A percentile compares a stretch with the other conserved stretches of the same genome.
These are phyloP conservation scores for Podarcis raffonei DNA, from an alignment of 2,113 vertebrate genomes.

Conservation along the genomic window DNA sequence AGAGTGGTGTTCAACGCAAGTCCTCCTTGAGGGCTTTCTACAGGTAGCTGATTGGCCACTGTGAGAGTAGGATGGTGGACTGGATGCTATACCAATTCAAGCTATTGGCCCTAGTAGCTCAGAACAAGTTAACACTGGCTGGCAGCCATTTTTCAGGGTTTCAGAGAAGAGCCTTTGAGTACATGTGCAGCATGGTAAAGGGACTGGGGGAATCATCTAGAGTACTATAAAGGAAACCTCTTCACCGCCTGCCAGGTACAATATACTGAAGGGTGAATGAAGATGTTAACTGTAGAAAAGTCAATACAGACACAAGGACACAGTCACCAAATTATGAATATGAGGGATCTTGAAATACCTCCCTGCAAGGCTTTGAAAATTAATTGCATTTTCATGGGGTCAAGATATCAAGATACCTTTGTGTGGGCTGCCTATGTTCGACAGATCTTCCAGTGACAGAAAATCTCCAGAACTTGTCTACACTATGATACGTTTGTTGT, in stretches of 20 bases:
- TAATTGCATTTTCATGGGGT: slow-evolving; percentile 37
- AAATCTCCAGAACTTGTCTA: background rate
- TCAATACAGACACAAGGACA: background rate
- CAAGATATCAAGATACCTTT: background rate
- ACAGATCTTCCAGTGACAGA: background rate
- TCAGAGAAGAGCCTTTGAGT: no score
- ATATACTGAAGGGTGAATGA: no score
- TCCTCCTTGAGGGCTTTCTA: no score
- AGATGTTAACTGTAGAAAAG: background rate
- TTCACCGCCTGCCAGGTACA: background rate
- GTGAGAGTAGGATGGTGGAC: no score
- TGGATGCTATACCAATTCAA: no score
- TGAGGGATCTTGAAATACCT: slow-evolving; percentile 21
- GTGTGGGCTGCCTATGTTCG: background rate
- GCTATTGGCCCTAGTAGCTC: no score
- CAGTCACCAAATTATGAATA: background rate
- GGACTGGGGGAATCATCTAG: background rate
- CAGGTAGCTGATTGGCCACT: no score
- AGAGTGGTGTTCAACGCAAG: no score
- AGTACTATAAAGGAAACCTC: background rate
- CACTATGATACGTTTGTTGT: background rate
- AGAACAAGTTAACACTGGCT: no score
- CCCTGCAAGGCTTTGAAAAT: slow-evolving; percentile 48
- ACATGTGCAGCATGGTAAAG: fast-evolving
- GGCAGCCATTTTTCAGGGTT: no score